These are phyloP conservation scores for Apocrypta bakeri DNA, from an alignment of 1,140 invertebrate species.

Conservation along the genomic window DNA sequence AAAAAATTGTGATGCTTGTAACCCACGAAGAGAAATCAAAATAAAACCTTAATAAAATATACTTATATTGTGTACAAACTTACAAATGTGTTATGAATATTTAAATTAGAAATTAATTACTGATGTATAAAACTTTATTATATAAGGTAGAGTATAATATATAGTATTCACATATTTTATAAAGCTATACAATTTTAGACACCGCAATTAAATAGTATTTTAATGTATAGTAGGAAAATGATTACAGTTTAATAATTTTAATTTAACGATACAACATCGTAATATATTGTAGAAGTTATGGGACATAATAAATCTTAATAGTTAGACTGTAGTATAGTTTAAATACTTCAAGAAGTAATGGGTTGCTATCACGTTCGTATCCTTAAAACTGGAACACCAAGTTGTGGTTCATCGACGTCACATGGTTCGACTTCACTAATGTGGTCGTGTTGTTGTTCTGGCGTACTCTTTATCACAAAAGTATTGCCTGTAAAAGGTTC, in stretches of 20 bases:
- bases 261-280: neutral
- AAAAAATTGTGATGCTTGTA: too few species aligned
- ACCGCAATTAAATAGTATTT: too few species aligned
- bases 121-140: too few species aligned
- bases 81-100: too few species aligned
- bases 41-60: too few species aligned
- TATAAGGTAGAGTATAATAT: too few species aligned
- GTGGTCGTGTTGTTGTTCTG: neutral
- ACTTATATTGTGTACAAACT: too few species aligned
- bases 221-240: neutral
- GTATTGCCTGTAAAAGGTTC: neutral
- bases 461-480: conserved; percentile 17
- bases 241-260: neutral
- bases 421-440: conserved; percentile 26
- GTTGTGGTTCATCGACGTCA: conserved; percentile 6
- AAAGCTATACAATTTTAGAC: neutral
- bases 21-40: too few species aligned
- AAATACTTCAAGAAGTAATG: neutral
- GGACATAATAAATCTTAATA: neutral
- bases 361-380: conserved; percentile 26
- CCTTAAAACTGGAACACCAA: conserved; percentile 18
- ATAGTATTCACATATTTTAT: neutral
- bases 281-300: neutral
- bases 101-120: too few species aligned
- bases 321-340: too few species aligned